Percentiles rank a stretch among this genome's conserved stretches.
phyloP scores from a whole-genome alignment of 2,797 vertebrate species.

The Malurus splendens region DNA sequence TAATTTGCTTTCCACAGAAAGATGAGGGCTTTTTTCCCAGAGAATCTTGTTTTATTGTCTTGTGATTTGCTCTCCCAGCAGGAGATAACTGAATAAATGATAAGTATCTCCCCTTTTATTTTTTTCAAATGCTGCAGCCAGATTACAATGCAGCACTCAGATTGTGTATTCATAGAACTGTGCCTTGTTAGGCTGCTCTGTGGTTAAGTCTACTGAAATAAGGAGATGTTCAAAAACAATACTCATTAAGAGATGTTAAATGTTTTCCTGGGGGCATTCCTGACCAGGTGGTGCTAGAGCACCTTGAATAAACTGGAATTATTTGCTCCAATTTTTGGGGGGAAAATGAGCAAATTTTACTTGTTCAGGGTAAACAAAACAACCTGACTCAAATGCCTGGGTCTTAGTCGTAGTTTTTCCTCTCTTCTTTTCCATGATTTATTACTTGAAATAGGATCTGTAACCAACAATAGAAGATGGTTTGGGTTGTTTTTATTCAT shows the following conservation, averaged over 20 bases:
- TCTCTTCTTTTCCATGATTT: not conserved
- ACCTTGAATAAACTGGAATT: not conserved
- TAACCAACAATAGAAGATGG: not conserved
- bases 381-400: not conserved
- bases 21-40: not conserved
- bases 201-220: not conserved
- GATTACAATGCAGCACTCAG: fast-evolving
- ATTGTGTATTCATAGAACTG: not conserved
- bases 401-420: not conserved
- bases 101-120: not conserved
- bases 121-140: not conserved
- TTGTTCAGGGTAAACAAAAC: not conserved
- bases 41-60: not conserved
- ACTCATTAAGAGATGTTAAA: not conserved
- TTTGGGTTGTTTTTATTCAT: not conserved
- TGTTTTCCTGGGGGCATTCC: not conserved
- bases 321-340: not conserved
- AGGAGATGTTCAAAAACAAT: not conserved
- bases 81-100: not conserved
- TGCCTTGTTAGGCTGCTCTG: not conserved
- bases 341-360: not conserved
- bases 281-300: not conserved
- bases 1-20: not conserved
- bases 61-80: not conserved
- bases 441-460: not conserved